Evolutionary conservation across 2,888 invertebrate genomes (phyloP).

Genomic region (Rhagium mordax): DNA sequence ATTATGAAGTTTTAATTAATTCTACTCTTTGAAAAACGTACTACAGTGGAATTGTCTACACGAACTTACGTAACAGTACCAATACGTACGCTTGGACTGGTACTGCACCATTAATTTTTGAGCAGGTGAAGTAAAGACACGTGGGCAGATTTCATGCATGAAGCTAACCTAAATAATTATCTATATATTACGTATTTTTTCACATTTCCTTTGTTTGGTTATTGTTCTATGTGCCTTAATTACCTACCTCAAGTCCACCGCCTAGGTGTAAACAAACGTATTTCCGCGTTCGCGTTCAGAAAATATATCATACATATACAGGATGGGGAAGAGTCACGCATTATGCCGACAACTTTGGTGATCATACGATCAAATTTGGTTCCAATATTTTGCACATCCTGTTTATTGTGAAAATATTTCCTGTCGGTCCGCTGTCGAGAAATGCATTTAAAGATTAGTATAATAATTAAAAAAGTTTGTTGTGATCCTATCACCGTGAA

Average conservation of each 20-base stretch:
- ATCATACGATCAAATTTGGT: too few relatives aligned
- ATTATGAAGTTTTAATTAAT: too few relatives aligned
- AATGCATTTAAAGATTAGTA: background rate
- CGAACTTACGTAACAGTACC: background rate
- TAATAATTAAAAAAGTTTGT: slow-evolving; percentile 10
- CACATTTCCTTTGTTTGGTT: slow-evolving; percentile 23
- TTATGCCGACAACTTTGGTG: too few relatives aligned
- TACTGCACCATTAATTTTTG: slow-evolving; percentile 25
- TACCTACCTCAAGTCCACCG: background rate
- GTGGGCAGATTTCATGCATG: slow-evolving; percentile 31
- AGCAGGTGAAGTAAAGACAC: slow-evolving; percentile 30
- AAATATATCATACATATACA: background rate
- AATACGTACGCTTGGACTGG: slow-evolving; percentile 11
- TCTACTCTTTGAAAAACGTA: too few relatives aligned
- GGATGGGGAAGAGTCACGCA: too few relatives aligned
- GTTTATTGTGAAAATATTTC: background rate
- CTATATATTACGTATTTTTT: slow-evolving; percentile 22
- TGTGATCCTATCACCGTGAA: slow-evolving; percentile 10
- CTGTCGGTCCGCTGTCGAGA: background rate
- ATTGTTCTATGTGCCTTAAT: background rate
- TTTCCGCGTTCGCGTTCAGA: background rate
- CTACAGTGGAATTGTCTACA: background rate
- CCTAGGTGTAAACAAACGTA: background rate
- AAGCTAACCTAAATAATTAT: slow-evolving; percentile 30
- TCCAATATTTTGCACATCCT: too few relatives aligned